A percentile compares a stretch with the other conserved stretches of the same genome.
Conservation (phyloP, 2,888 invertebrate species). For the Sipha maydis region DNA sequence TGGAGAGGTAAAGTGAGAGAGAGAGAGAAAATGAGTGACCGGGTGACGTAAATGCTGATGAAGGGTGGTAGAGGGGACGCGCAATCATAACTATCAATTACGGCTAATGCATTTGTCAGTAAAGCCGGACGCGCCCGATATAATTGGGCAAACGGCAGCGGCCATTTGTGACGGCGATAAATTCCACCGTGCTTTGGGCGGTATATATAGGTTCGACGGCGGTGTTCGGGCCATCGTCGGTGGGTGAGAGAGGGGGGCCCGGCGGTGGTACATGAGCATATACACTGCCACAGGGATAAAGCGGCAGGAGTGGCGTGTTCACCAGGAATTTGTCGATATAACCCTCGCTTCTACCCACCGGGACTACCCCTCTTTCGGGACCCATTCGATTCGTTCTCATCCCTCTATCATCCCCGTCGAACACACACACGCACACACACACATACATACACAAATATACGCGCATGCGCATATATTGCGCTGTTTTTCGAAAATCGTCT, state of each 20-base stretch:
- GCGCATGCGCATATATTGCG: not conserved
- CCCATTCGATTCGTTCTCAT: constrained; percentile 34
- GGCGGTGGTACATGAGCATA: not conserved
- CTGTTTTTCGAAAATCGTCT: not conserved
- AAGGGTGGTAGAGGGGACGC: not conserved
- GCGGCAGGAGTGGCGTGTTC: constrained; percentile 38
- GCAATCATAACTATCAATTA: constrained; percentile 62
- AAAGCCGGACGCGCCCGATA: constrained; percentile 58
- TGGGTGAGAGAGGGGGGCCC: not conserved
- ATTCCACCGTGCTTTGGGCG: constrained; percentile 50
- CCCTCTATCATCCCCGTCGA: not conserved
- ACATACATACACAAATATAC: not conserved
- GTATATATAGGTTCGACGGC: constrained; percentile 2
- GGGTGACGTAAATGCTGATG: not conserved
- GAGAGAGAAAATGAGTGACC: not conserved
- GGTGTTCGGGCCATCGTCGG: not conserved
- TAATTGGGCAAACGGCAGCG: constrained; percentile 52
- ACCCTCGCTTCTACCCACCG: constrained; percentile 15
- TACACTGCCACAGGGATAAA: not conserved
- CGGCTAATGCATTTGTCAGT: constrained; percentile 59
- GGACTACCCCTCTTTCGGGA: not conserved
- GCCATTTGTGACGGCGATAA: constrained; percentile 61
- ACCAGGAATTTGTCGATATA: constrained; percentile 52
- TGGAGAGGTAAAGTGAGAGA: not conserved
- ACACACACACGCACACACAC: not conserved